Evolutionary conservation across 2,888 invertebrate species (phyloP).

Genomic region (Stramonita haemastoma): DNA sequence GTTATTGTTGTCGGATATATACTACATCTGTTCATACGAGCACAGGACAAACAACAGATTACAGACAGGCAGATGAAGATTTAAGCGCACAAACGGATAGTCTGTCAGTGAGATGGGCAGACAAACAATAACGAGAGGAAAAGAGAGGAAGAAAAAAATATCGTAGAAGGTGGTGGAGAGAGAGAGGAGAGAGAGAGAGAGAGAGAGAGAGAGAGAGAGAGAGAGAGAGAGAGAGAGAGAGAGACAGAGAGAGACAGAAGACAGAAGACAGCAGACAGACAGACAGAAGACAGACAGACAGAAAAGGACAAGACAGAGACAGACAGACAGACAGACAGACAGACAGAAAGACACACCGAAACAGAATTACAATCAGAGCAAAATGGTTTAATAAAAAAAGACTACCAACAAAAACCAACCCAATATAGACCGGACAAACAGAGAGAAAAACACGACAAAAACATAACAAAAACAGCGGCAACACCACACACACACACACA

Average conservation of each 20-base stretch:
- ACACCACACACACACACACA: slow-evolving; percentile 30
- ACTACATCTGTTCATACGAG: too few species aligned
- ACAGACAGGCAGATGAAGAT: too few species aligned
- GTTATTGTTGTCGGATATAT: too few species aligned
- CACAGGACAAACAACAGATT: too few species aligned
- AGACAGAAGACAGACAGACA: not conserved
- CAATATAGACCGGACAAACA: not conserved
- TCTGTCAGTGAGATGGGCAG: too few species aligned
- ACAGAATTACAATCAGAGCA: not conserved
- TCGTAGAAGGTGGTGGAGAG: too few species aligned
- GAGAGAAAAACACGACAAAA: not conserved
- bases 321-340: not conserved
- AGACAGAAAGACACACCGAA: not conserved
- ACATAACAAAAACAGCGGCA: not conserved
- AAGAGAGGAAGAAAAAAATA: too few species aligned
- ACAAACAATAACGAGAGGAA: too few species aligned
- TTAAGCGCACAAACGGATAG: too few species aligned
- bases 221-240: not conserved
- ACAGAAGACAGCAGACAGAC: not conserved
- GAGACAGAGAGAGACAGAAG: not conserved
- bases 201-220: not conserved
- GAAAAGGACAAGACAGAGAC: not conserved
- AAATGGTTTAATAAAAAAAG: not conserved
- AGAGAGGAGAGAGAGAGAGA: too few species aligned
- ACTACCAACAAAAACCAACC: not conserved